A percentile compares a stretch with the other conserved stretches of the same genome.
Conservation (phyloP, 2,113 vertebrate species). For the Myotis davidii region DNA sequence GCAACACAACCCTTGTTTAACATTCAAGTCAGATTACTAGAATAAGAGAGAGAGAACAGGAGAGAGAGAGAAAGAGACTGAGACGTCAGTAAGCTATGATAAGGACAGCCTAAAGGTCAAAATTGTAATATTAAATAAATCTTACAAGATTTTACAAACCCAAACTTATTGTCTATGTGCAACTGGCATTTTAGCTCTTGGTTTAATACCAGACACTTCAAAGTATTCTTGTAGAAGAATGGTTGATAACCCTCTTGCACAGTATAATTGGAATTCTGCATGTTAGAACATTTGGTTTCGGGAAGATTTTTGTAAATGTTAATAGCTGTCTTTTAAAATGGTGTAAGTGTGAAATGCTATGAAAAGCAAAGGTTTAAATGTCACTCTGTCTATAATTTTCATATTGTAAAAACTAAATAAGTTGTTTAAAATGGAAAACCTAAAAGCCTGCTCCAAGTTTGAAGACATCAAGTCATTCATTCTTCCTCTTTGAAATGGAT, state of each 20-base stretch:
- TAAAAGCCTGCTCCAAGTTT: slow-evolving; percentile 78
- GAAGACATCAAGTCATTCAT: slow-evolving; percentile 77
- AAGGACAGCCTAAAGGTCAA: slow-evolving; percentile 87
- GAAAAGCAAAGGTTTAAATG: slow-evolving; percentile 91
- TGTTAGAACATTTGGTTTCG: slow-evolving; percentile 89
- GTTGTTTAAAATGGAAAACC: slow-evolving; percentile 79
- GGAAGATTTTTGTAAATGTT: slow-evolving; percentile 91
- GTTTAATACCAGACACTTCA: slow-evolving; percentile 89
- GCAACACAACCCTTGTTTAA: slow-evolving; percentile 80
- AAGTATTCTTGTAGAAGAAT: slow-evolving; percentile 88
- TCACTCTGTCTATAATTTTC: slow-evolving; percentile 87
- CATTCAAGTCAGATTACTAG: slow-evolving; percentile 79
- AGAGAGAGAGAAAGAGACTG: not conserved
- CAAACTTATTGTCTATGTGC: slow-evolving; percentile 89
- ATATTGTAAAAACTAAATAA: slow-evolving; percentile 85
- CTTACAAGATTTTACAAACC: slow-evolving; percentile 88
- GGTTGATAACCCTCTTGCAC: slow-evolving; percentile 87
- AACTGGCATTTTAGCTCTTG: slow-evolving; percentile 89
- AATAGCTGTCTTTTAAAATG: slow-evolving; percentile 90
- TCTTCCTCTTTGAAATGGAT: slow-evolving; percentile 79
- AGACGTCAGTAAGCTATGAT: slow-evolving; percentile 81
- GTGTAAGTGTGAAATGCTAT: slow-evolving; percentile 88
- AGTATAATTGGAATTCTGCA: slow-evolving; percentile 88
- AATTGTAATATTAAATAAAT: slow-evolving; percentile 90
- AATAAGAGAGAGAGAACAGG: slow-evolving; percentile 62